These are phyloP conservation scores for Atlantisia rogersi DNA, from an alignment of 2,113 vertebrate species.

Conservation along the genomic window DNA sequence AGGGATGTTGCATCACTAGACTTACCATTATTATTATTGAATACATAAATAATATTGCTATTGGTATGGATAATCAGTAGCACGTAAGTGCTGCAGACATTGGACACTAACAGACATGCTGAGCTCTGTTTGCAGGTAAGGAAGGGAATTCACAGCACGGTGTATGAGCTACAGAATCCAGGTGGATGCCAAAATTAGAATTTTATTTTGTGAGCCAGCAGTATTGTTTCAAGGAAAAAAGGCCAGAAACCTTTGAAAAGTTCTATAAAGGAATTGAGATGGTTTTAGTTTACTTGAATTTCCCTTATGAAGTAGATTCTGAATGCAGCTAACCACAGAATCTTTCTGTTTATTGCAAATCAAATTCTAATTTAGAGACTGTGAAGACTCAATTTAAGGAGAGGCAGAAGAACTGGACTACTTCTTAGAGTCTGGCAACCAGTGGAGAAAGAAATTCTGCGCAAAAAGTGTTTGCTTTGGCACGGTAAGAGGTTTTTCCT, in stretches of 20 bases:
- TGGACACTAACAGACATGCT: not conserved
- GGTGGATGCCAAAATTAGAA: not conserved
- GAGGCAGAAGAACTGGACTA: not conserved
- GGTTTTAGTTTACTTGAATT: not conserved
- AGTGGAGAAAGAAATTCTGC: not conserved
- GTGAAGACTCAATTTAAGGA: not conserved
- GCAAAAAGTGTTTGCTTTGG: not conserved
- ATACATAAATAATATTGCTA: not conserved
- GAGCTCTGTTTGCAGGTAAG: not conserved
- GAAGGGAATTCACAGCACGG: not conserved
- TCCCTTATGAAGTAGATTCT: not conserved
- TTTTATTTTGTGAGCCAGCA: not conserved
- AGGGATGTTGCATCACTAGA: not conserved
- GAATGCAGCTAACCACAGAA: not conserved
- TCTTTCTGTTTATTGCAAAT: not conserved
- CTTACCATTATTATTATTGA: not conserved
- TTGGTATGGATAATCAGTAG: not conserved
- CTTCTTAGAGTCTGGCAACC: not conserved
- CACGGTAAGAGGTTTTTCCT: not conserved
- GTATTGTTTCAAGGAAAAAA: not conserved
- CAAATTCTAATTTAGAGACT: not conserved
- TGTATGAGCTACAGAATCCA: rapidly evolving
- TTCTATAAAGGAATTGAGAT: not conserved
- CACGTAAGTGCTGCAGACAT: rapidly evolving
- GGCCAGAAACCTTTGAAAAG: not conserved